Conservation (phyloP, 2,113 vertebrate genomes). For the Panthera uncia region DNA sequence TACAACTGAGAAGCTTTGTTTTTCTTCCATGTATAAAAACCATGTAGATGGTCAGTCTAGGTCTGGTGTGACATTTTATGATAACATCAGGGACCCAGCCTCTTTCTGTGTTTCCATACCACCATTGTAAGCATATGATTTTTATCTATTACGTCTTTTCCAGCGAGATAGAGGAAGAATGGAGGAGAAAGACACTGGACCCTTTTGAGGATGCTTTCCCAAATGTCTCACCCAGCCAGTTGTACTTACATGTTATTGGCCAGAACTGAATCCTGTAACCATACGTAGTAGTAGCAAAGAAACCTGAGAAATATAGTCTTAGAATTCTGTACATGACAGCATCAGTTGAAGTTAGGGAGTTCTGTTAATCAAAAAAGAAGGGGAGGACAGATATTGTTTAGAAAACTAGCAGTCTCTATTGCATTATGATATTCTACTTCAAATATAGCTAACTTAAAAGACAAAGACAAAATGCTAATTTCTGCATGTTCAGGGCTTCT, state of each 20-base stretch:
- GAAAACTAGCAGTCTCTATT: not conserved
- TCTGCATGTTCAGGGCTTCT: not conserved
- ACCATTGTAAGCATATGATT: not conserved
- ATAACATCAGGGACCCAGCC: not conserved
- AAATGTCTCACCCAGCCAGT: not conserved
- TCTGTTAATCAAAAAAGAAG: not conserved
- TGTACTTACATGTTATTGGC: not conserved
- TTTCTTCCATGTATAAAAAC: not conserved
- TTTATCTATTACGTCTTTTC: not conserved
- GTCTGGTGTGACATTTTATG: not conserved
- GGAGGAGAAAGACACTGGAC: not conserved
- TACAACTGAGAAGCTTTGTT: not conserved
- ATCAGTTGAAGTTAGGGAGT: not conserved
- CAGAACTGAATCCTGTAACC: not conserved
- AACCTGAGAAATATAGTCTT: not conserved
- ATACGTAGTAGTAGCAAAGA: not conserved
- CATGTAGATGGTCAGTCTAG: not conserved
- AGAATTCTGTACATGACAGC: not conserved
- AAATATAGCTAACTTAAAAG: constrained; percentile 9
- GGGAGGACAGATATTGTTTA: not conserved
- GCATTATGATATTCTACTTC: not conserved
- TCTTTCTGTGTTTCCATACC: not conserved
- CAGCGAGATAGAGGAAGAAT: constrained; percentile 27
- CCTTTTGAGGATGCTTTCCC: constrained; percentile 15
- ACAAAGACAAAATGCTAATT: constrained; percentile 1